phyloP scores from a whole-genome alignment of 1,140 invertebrate species.

The Hylyphantes graminicola region DNA sequence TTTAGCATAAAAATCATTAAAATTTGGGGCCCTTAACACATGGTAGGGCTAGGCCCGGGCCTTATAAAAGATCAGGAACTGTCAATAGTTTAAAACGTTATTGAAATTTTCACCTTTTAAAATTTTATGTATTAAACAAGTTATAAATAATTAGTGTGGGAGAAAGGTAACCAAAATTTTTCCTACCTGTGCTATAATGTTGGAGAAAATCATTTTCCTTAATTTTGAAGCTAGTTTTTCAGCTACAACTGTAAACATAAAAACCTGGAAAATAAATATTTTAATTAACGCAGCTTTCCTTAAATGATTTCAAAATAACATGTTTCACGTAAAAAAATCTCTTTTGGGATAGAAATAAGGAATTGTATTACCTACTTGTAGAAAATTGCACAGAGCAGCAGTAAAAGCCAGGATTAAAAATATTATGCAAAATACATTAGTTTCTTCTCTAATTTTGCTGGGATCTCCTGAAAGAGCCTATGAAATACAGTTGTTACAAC shows the following conservation, averaged over 20 bases:
- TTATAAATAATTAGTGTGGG: too few species aligned
- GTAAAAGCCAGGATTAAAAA: conserved; percentile 76
- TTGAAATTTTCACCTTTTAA: too few species aligned
- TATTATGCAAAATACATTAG: conserved; percentile 75
- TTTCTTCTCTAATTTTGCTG: conserved; percentile 67
- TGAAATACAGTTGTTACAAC: too few species aligned
- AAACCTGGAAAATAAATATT: conserved; percentile 71
- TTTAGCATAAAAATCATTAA: too few species aligned
- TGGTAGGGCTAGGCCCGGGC: too few species aligned
- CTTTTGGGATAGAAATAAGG: not conserved
- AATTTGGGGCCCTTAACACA: too few species aligned
- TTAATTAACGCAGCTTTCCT: conserved; percentile 55
- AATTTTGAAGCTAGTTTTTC: conserved; percentile 78
- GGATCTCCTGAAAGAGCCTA: conserved; percentile 28
- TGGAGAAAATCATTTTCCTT: conserved; percentile 72
- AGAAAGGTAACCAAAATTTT: too few species aligned
- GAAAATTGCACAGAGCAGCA: conserved; percentile 75
- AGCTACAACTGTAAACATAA: conserved; percentile 81
- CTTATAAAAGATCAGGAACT: too few species aligned
- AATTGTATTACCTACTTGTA: conserved; percentile 62
- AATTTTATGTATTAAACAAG: too few species aligned
- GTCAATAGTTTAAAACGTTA: too few species aligned
- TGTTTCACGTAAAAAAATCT: not conserved
- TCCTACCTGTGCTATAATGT: conserved; percentile 70
- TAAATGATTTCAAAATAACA: not conserved